Evolutionary conservation across 2,888 invertebrate species (phyloP).

Genomic region (Stramonita haemastoma): DNA sequence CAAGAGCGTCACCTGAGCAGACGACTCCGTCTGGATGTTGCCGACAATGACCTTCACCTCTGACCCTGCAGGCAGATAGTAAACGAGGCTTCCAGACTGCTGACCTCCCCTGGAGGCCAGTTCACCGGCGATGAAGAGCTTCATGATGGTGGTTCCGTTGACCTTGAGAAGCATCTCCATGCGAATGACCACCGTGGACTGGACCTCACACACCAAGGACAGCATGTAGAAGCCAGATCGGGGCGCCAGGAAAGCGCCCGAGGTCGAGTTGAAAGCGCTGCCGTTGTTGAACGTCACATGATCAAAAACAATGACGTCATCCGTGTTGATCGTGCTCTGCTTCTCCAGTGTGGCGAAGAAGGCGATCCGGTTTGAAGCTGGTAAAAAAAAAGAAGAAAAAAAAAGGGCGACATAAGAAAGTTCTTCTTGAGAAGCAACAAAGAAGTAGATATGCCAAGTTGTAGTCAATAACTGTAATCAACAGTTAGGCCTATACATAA

Average conservation of each 20-base stretch:
- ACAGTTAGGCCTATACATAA: no score
- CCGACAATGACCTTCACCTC: constrained; percentile 35
- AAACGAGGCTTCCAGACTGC: constrained; percentile 29
- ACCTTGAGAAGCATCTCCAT: constrained; percentile 22
- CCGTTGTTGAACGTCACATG: constrained; percentile 29
- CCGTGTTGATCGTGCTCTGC: background rate
- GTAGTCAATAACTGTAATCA: no score
- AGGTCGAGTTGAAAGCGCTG: constrained; percentile 18
- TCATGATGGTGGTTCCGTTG: background rate
- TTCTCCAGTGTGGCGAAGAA: constrained; percentile 28
- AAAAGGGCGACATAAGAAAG: no score
- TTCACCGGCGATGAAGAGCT: constrained; percentile 18
- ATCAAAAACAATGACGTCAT: constrained; percentile 22
- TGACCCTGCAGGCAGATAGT: background rate
- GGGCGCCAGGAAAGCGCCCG: constrained; percentile 24
- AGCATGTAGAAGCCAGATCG: constrained; percentile 8
- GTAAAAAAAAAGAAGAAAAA: no score
- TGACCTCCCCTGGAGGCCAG: background rate
- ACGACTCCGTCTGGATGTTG: constrained; percentile 1
- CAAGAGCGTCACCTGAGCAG: background rate
- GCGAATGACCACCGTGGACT: background rate
- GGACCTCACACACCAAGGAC: constrained; percentile 20
- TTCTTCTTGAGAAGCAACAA: no score
- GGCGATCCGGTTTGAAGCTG: constrained; percentile 1
- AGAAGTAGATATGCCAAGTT: no score